phyloP scores from a whole-genome alignment of 2,113 vertebrate species.

The Ginglymostoma cirratum region DNA sequence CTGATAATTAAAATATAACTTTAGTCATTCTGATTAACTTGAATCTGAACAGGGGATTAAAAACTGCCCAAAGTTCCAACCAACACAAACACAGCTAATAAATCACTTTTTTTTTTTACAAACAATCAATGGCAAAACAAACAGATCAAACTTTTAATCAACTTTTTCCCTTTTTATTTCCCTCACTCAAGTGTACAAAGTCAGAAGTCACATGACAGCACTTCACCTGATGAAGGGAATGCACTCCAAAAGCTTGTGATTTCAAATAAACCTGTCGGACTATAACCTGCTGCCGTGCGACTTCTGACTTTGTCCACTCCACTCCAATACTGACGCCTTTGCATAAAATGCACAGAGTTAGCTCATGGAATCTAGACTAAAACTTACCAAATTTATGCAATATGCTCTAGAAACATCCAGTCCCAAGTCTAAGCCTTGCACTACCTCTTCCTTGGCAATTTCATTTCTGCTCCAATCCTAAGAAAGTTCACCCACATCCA shows the following conservation, averaged over 20 bases:
- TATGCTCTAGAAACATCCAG: not conserved
- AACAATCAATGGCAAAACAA: not conserved
- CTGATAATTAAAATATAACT: not conserved
- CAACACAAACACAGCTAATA: not conserved
- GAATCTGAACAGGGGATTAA: not conserved
- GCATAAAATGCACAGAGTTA: too few relatives aligned
- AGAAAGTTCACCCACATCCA: not conserved
- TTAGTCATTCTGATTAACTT: not conserved
- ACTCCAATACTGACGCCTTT: too few relatives aligned
- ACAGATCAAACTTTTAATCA: not conserved
- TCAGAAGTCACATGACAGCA: too few relatives aligned
- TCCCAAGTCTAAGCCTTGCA: not conserved
- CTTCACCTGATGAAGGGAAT: too few relatives aligned
- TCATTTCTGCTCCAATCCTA: not conserved
- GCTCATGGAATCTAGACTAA: not conserved
- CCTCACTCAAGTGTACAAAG: not conserved
- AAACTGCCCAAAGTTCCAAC: not conserved
- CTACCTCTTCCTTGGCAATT: not conserved
- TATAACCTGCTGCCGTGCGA: too few relatives aligned
- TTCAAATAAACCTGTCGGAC: too few relatives aligned
- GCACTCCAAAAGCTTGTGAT: too few relatives aligned
- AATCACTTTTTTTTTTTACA: not conserved
- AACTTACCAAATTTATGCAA: not conserved
- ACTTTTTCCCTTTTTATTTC: not conserved
- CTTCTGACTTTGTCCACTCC: too few relatives aligned